phyloP scores from a whole-genome alignment of 2,113 vertebrate genomes.

The Tachysurus vachellii region DNA sequence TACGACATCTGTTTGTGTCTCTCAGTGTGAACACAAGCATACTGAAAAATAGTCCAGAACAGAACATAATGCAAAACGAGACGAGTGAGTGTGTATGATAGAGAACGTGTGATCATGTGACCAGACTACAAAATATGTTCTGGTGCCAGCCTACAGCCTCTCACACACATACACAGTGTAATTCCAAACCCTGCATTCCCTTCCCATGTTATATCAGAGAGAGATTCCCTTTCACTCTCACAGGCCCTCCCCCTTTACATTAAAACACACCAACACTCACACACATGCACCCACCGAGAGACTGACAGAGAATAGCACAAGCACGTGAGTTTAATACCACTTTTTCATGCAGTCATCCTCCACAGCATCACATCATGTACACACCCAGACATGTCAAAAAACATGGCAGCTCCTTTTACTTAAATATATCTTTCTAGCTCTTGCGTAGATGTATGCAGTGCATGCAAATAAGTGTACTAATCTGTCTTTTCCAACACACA shows the following conservation, averaged over 20 bases:
- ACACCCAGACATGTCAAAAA: neutral
- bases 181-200: conserved; percentile 12
- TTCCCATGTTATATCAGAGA: conserved; percentile 28
- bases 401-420: neutral
- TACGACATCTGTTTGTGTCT: neutral
- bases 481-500: neutral
- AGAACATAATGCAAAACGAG: neutral
- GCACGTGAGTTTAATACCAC: conserved; percentile 19
- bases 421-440: neutral
- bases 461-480: conserved; percentile 4
- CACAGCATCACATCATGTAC: conserved; percentile 10
- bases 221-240: neutral
- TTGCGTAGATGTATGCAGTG: neutral
- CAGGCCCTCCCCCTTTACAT: neutral
- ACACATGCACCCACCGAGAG: conserved; percentile 1
- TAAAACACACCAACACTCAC: conserved; percentile 7
- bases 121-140: conserved; percentile 3
- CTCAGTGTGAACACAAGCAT: neutral
- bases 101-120: conserved; percentile 12
- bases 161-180: conserved; percentile 7
- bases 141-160: conserved; percentile 25
- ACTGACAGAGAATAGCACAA: conserved; percentile 17
- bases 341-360: conserved; percentile 20
- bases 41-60: neutral
- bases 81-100: neutral